Percentiles rank a stretch among this genome's conserved stretches.
Conservation (phyloP, 2,113 vertebrate species). For the Prietella phreatophila region DNA sequence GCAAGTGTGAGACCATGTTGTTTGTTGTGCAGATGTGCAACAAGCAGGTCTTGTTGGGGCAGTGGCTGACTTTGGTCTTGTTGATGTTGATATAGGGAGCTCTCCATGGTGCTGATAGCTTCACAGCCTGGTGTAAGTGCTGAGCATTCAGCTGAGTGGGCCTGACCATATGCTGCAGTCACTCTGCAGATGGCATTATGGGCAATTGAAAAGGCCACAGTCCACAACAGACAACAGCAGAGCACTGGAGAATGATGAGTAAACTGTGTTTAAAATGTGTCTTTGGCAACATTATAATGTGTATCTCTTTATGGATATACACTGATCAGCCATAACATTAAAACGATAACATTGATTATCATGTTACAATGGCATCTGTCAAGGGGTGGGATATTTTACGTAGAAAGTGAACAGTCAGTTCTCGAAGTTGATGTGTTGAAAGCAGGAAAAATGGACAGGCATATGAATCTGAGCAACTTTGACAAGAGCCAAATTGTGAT, state of each 20-base stretch:
- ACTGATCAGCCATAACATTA: too few species aligned
- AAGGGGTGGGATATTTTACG: too few species aligned
- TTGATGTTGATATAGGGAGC: background rate
- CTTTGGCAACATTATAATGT: background rate
- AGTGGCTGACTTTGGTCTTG: background rate
- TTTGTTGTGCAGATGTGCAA: conserved; percentile 6
- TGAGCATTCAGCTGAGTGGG: conserved; percentile 30
- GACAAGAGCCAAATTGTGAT: too few species aligned
- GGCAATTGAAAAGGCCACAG: conserved; percentile 29
- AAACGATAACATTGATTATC: too few species aligned
- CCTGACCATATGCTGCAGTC: conserved; percentile 38
- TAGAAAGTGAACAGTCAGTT: too few species aligned
- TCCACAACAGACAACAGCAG: conserved; percentile 14
- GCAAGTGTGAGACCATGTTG: background rate
- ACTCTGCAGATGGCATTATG: conserved; percentile 44
- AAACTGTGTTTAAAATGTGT: background rate
- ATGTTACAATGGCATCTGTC: too few species aligned
- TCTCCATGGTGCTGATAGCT: conserved; percentile 45
- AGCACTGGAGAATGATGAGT: background rate
- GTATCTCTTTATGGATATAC: background rate
- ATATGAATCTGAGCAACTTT: too few species aligned
- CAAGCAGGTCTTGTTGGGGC: background rate
- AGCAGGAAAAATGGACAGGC: too few species aligned
- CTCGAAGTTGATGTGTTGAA: too few species aligned
- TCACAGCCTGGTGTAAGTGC: conserved; percentile 23